These are phyloP conservation scores for Gasterosteus aculeatus DNA, from an alignment of 2,113 vertebrate genomes.

Conservation along the genomic window DNA sequence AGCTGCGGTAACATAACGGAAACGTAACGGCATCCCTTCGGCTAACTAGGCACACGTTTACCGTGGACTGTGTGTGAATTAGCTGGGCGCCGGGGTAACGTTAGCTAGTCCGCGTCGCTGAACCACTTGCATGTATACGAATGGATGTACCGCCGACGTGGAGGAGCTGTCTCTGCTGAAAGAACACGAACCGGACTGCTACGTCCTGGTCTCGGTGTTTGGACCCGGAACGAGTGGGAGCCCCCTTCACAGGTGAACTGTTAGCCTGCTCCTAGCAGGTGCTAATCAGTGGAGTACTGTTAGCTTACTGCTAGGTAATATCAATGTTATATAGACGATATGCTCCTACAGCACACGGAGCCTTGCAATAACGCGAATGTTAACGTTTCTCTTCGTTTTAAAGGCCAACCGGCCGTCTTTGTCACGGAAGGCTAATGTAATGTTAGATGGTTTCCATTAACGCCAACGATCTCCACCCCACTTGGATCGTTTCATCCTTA, in stretches of 20 bases:
- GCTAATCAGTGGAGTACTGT: conserved; percentile 1
- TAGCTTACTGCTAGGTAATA: conserved; percentile 19
- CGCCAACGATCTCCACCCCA: conserved; percentile 19
- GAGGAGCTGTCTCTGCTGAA: not conserved
- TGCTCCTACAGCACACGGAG: not conserved
- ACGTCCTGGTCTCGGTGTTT: not conserved
- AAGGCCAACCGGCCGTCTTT: not conserved
- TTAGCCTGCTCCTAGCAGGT: conserved; percentile 49
- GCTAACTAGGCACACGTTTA: conserved; percentile 23
- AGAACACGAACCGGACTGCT: not conserved
- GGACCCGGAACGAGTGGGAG: conserved; percentile 15
- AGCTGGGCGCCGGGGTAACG: conserved; percentile 28
- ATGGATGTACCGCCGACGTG: not conserved
- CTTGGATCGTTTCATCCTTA: not conserved
- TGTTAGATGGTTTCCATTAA: not conserved
- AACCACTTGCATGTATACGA: not conserved
- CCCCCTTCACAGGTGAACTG: conserved; percentile 47
- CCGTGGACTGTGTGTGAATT: conserved; percentile 17
- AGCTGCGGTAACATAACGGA: conserved; percentile 30
- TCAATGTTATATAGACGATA: not conserved
- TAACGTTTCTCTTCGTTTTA: too few relatives aligned
- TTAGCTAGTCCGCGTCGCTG: conserved; percentile 14
- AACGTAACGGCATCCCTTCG: not conserved
- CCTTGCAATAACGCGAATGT: too few relatives aligned
- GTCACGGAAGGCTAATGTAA: not conserved